Conservation (phyloP, 1,140 invertebrate genomes). For the Drosophila tropicalis region DNA sequence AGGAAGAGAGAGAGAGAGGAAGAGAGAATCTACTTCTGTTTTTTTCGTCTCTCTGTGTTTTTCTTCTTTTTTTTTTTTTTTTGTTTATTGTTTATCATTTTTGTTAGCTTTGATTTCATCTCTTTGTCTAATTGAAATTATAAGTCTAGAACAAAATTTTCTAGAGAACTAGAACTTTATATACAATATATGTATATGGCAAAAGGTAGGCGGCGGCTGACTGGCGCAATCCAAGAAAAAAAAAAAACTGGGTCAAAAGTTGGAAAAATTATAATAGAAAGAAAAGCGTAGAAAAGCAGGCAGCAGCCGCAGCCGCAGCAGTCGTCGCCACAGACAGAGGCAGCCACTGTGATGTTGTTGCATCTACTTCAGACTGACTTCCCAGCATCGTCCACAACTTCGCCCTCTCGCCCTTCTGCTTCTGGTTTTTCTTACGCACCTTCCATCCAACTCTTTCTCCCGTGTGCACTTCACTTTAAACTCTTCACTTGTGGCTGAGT, state of each 20-base stretch:
- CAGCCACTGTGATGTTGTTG: slow-evolving; percentile 16
- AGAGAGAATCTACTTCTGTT: neutral
- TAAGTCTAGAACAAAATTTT: slow-evolving; percentile 7
- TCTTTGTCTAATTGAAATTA: slow-evolving; percentile 14
- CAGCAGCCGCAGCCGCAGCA: slow-evolving; percentile 60
- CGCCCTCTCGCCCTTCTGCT: neutral
- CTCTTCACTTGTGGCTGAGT: slow-evolving; percentile 18
- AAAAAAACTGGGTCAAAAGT: slow-evolving; percentile 73
- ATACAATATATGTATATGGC: neutral
- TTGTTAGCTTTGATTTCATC: slow-evolving; percentile 9
- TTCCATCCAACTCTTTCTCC: neutral
- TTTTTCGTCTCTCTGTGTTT: neutral
- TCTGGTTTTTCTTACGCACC: neutral
- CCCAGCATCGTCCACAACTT: neutral
- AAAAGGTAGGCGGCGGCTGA: slow-evolving; percentile 44
- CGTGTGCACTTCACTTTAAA: neutral
- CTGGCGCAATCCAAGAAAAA: slow-evolving; percentile 43
- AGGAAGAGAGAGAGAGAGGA: neutral
- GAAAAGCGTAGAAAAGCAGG: slow-evolving; percentile 64
- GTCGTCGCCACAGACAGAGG: slow-evolving; percentile 49
- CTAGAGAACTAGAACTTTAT: slow-evolving; percentile 7
- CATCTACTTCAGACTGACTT: slow-evolving; percentile 10
- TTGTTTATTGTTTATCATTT: slow-evolving; percentile 9
- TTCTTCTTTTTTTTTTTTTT: slow-evolving; percentile 17
- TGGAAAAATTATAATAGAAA: slow-evolving; percentile 75